Evolutionary conservation across 1,140 invertebrate genomes (phyloP), one percentile per base, ranked within the genome.

Genomic region (Spodoptera litura): DNA sequence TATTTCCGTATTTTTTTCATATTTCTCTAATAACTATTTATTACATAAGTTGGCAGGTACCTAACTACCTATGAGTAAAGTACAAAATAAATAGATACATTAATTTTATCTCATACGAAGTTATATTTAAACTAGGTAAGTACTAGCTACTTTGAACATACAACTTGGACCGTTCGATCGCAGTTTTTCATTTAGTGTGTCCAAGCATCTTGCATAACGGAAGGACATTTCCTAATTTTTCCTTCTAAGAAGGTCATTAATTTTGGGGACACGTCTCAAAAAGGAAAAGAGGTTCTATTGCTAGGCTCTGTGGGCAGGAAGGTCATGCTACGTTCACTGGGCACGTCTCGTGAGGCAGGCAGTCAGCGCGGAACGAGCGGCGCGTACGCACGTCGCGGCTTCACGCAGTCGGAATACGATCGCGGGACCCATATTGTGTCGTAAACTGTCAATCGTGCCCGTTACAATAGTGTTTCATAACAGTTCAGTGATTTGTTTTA

Each of bases 381-480:
- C 89, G 91, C 80, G 86, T 76, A 87, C 92, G 92, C 92, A 94
- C 85, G 92, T 88, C 81, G 79, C 80, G 76, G 72, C 53, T 68
- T 73, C 72, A 61, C 76, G 71, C 74, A 61, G 70, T 79, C 74
- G 62, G 68, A 78, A 51, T 71, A 84, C 86, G 83, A 86, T 88
- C 89, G 86, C 85, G 88, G 73, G 84, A 83, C 72, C 71, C 55
- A 85, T 83, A 66, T 83, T 84, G 89, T 90, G 90, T 87, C 86
- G 83, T 83, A 81, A 78, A 81, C 61, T 66, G 61, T 76, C 74
- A 77, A 72, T 79, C 78, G 82, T 85, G 87, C 89, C 88, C 89
- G 89, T 91, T 92, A 89, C 85, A 82, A 88, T 83, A 85, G 90
- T 92, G 91, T 91, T 91, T 89, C 89, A 90, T 89, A 91, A 92